Percentiles rank a stretch among this genome's conserved stretches.
Evolutionary conservation across 92 coral and sea anemone species (phyloP).

Genomic region (Hydrozoanthus gracilis): DNA sequence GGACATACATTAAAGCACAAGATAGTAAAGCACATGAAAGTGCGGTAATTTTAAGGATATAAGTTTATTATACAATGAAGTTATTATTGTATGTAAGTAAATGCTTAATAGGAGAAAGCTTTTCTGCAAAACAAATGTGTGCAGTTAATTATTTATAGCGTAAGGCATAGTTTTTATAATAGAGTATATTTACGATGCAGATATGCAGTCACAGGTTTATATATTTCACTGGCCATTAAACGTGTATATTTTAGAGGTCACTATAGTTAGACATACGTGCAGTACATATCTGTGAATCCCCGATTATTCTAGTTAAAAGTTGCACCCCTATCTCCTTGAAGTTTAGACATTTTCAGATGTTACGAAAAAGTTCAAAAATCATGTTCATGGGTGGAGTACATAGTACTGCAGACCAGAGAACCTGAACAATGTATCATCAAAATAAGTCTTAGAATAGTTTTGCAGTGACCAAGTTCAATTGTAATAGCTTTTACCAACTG

Average conservation of each 20-base stretch:
- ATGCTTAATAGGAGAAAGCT: constrained; percentile 33
- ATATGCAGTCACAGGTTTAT: constrained; percentile 42
- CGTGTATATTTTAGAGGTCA: constrained; percentile 43
- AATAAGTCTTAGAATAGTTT: not conserved
- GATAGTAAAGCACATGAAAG: not conserved
- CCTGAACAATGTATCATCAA: no score
- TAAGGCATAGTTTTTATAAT: constrained; percentile 45
- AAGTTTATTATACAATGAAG: not conserved
- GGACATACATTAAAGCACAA: not conserved
- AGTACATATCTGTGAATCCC: constrained; percentile 6
- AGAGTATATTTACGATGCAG: constrained; percentile 44
- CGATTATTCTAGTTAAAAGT: not conserved
- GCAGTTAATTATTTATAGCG: constrained; percentile 44
- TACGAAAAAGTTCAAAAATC: not conserved
- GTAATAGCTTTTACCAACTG: not conserved
- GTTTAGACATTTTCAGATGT: constrained; percentile 6
- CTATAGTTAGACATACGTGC: constrained; percentile 31
- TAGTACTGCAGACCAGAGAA: not conserved
- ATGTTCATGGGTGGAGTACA: not conserved
- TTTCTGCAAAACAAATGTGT: constrained; percentile 25
- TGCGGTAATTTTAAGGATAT: not conserved
- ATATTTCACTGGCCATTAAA: constrained; percentile 13
- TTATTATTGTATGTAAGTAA: not conserved
- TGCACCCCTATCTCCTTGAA: constrained; percentile 15
- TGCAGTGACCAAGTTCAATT: not conserved